A percentile compares a stretch with the other conserved stretches of the same genome.
phyloP scores from a whole-genome alignment of 2,797 vertebrate genomes.

The Discoglossus pictus region DNA sequence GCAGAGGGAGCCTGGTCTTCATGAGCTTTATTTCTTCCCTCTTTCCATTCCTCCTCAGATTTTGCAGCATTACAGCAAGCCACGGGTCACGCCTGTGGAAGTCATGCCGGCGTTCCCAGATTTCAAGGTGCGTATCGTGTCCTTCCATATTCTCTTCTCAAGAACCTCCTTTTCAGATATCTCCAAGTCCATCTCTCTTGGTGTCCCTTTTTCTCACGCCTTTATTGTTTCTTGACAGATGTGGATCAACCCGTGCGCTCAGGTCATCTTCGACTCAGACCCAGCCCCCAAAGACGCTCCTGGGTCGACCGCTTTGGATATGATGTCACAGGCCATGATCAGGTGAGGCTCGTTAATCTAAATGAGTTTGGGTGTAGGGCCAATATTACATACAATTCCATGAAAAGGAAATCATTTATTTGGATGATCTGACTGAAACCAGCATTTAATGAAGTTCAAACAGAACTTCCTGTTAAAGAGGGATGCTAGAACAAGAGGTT shows the following conservation, averaged over 20 bases:
- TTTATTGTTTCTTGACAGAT: constrained; percentile 70
- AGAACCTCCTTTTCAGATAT: no score
- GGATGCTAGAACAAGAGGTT: no score
- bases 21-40: not conserved
- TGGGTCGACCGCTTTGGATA: constrained; percentile 80
- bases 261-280: constrained; percentile 95
- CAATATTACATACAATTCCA: no score
- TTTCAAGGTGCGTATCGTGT: constrained; percentile 79
- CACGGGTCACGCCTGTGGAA: constrained; percentile 89
- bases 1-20: no score
- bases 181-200: no score
- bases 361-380: not conserved
- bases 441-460: no score
- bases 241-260: constrained; percentile 97
- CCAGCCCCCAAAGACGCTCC: constrained; percentile 89
- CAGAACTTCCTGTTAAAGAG: no score
- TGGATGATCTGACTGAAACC: no score
- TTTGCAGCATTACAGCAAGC: constrained; percentile 90
- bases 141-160: not conserved
- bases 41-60: constrained; percentile 67
- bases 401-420: no score
- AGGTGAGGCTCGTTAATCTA: constrained; percentile 71
- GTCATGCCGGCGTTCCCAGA: constrained; percentile 90
- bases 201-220: not conserved
- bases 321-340: constrained; percentile 99